phyloP scores from a whole-genome alignment of 2,888 invertebrate species.

The Zhuqinia jingwanae region DNA sequence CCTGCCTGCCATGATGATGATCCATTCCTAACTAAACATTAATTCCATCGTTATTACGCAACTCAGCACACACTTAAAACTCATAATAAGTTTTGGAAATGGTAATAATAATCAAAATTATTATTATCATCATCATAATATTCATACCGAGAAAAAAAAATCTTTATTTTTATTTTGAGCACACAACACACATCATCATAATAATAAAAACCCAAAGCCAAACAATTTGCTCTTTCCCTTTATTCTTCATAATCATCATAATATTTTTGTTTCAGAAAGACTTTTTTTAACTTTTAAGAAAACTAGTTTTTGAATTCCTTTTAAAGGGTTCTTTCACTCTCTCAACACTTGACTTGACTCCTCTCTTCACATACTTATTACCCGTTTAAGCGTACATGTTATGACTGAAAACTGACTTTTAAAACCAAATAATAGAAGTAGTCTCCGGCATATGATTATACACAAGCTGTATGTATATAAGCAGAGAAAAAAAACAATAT shows the following conservation, averaged over 20 bases:
- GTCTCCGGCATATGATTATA: background rate
- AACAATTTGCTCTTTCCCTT: constrained; percentile 23
- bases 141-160: constrained; percentile 37
- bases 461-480: background rate
- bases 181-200: constrained; percentile 17
- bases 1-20: background rate
- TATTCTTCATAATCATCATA: background rate
- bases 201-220: background rate
- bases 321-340: constrained; percentile 61
- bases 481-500: background rate
- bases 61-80: constrained; percentile 52
- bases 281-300: background rate
- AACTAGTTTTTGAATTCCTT: constrained; percentile 61
- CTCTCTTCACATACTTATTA: constrained; percentile 45
- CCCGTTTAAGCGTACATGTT: constrained; percentile 56
- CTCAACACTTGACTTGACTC: constrained; percentile 46
- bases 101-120: constrained; percentile 47
- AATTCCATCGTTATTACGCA: constrained; percentile 64
- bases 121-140: constrained; percentile 1
- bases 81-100: constrained; percentile 42
- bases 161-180: constrained; percentile 20
- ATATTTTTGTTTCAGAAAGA: constrained; percentile 18
- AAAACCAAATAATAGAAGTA: constrained; percentile 2
- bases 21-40: constrained; percentile 22
- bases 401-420: constrained; percentile 57